phyloP scores from a whole-genome alignment of 2,888 invertebrate genomes.

The Ligdia adustata region DNA sequence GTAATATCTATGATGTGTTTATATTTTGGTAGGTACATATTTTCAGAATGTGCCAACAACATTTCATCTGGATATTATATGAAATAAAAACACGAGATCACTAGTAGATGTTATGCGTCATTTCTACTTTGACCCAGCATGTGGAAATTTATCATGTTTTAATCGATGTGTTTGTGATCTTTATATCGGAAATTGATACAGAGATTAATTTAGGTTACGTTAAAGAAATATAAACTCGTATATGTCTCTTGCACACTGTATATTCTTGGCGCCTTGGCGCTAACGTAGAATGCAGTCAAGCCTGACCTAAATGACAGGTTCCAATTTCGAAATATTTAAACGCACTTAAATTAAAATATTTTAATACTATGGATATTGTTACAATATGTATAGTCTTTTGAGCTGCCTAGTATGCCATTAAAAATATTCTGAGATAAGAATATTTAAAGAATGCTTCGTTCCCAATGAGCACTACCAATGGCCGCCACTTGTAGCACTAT shows the following conservation, averaged over 20 bases:
- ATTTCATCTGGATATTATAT: constrained; percentile 10
- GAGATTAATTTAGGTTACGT: too few species aligned
- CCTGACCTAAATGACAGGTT: constrained; percentile 6
- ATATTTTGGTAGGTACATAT: constrained; percentile 5
- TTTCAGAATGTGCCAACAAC: constrained; percentile 15
- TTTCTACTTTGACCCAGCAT: constrained; percentile 4
- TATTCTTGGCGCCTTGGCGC: constrained; percentile 10
- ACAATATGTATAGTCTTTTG: too few species aligned
- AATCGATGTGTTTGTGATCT: too few species aligned
- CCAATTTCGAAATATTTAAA: constrained; percentile 1
- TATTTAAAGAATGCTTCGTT: too few species aligned
- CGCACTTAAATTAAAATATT: neutral
- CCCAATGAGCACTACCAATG: too few species aligned
- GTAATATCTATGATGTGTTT: neutral
- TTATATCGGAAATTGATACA: too few species aligned
- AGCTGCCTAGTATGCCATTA: too few species aligned
- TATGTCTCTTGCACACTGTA: too few species aligned
- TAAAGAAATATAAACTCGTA: too few species aligned
- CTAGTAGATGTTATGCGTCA: constrained; percentile 21
- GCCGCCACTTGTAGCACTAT: too few species aligned
- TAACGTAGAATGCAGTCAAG: constrained; percentile 15
- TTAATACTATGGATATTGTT: too few species aligned
- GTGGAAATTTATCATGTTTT: constrained; percentile 5
- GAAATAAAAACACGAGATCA: constrained; percentile 18
- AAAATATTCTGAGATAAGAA: too few species aligned